Evolutionary conservation across 1,140 invertebrate genomes (phyloP), one percentile per base, ranked within the genome.

Genomic region (Drosophila saltans): DNA sequence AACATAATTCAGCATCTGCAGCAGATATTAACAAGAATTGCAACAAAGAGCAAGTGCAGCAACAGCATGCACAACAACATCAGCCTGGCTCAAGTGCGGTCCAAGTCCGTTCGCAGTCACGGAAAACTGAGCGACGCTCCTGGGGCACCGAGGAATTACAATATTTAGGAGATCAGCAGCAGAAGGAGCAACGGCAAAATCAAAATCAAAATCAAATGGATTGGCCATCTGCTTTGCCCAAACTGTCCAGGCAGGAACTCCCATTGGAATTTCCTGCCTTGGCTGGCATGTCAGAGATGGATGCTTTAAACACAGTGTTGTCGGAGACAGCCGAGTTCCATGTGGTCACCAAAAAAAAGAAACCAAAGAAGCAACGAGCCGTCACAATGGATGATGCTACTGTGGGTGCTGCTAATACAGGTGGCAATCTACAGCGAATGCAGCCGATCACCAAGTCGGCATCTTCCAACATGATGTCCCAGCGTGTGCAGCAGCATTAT

Each of bases 341-440:
- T 75, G 94, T 95, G 33, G 95, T 96, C 11, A 95, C 94, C 2
- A 96, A 95, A 70, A 95, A 95, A 84, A 95, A 95, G 81, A 95
- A 95, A 71, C 94, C 94, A 77, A 96, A 96, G 91, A 95, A 95
- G 78, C 94, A 94, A 28, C 93, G 94, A 1, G 93, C 92, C 6
- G 93, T 92, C 10, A 79, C 83, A 36, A 90, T 74, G 83, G 93
- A 91, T 57, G 92, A 90, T 62, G 85, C 85, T 0, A 75, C 85
- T 0, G 85, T 84, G 2, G 78, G 77, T 0, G 84, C 84, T 1
- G 80, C 84, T 6, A 57, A 65, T 10, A 66, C 82, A 0, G 80
- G 84, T 0, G 84, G 81, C 61, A 89, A 89, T 28, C 68, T 89
- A 59, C 84, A 89, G 60, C 85, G 73, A 26, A 89, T 88, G 80